A percentile compares a stretch with the other conserved stretches of the same genome.
Conservation (phyloP, 2,888 invertebrate genomes). For the Polydrusus cervinus region DNA sequence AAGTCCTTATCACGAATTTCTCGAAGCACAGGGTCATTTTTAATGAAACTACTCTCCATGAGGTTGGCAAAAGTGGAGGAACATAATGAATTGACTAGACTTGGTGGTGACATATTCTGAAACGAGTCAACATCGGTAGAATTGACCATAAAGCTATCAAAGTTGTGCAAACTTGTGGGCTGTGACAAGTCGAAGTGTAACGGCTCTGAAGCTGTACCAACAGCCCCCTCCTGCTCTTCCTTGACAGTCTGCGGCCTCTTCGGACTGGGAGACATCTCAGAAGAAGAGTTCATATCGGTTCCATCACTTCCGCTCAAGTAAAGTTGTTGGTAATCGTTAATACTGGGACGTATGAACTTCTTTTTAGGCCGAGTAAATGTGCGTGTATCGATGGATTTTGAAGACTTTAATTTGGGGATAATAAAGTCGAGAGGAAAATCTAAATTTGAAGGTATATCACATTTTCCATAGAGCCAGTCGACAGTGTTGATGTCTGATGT, state of each 20-base stretch:
- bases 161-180: slow-evolving; percentile 65
- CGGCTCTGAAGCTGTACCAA: slow-evolving; percentile 56
- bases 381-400: slow-evolving; percentile 78
- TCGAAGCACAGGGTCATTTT: slow-evolving; percentile 68
- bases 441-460: slow-evolving; percentile 9
- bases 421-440: slow-evolving; percentile 24
- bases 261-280: slow-evolving; percentile 25
- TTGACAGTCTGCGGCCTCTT: slow-evolving; percentile 43
- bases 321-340: slow-evolving; percentile 71
- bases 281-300: slow-evolving; percentile 40
- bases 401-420: slow-evolving; percentile 40
- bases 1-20: slow-evolving; percentile 69
- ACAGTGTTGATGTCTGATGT: slow-evolving; percentile 18
- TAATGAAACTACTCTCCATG: slow-evolving; percentile 70
- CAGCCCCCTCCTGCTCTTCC: slow-evolving; percentile 50
- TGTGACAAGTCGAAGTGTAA: slow-evolving; percentile 66
- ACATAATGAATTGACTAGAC: slow-evolving; percentile 75
- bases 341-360: slow-evolving; percentile 75
- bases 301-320: slow-evolving; percentile 56
- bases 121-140: slow-evolving; percentile 73
- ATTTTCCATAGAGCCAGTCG: slow-evolving; percentile 39
- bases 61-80: slow-evolving; percentile 70
- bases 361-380: slow-evolving; percentile 82
- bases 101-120: slow-evolving; percentile 74
- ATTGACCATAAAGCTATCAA: slow-evolving; percentile 66